Base-by-base conservation (phyloP, 2,888 invertebrate species). In the Megamerina dolium region DNA sequence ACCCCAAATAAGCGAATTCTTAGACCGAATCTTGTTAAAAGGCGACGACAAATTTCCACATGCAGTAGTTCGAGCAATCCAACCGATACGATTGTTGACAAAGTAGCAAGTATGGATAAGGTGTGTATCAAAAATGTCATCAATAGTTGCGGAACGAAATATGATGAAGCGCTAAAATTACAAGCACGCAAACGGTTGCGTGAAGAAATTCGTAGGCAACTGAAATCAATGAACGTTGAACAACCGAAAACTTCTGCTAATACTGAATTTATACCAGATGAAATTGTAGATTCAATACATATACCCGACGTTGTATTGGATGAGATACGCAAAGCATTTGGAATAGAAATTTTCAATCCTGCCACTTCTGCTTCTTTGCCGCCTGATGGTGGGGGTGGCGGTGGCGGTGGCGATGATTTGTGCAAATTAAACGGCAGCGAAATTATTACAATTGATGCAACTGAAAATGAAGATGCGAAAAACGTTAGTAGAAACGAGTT, bases 101-200 rank as follows among this genome's bases (percentile, higher is more conserved):
- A 63, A 38, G 53, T 72, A 26, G 65, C 61, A 32, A 65, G 53
- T 16, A 67, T 72, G 65, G 65, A 66, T 50, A 70, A 67, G 48
- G 57, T 60, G 30, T 55, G 60, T 8, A 62, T 72, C 3, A 64
- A 68, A 49, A 58, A 69, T 40, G 60, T 72, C 14, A 71, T 72
- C 30, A 72, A 72, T 37, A 70, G 63, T 45, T 57, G 65, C 4
- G 63, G 61, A 27, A 61, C 68, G 3, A 68, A 65, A 45, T 71
- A 61, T 50, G 68, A 71, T 46, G 67, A 64, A 17, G 66, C 62
- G 2, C 50, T 71, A 3, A 63, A 70, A 45, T 29, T 52, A 3
- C 64, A 67, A 37, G 70, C 72, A 0, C 58, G 65, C 0, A 59
- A 63, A 34, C 57, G 61, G 32, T 42, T 69, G 2, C 61, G 66